These are phyloP conservation scores for Campaea margaritaria DNA, from an alignment of 2,888 invertebrate species.

Conservation along the genomic window DNA sequence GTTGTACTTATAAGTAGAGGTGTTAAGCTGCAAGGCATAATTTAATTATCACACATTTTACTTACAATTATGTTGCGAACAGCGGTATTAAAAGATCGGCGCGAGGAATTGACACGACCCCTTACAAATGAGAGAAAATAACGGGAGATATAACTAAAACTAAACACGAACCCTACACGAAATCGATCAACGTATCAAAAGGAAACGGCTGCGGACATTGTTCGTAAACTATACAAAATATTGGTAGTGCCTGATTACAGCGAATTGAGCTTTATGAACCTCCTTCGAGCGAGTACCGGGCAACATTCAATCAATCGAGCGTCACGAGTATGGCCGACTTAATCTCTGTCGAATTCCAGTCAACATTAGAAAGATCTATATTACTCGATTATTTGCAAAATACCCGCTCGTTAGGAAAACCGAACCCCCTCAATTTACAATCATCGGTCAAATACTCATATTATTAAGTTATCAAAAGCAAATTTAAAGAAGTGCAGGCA, in stretches of 20 bases:
- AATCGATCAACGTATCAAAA: constrained; percentile 63
- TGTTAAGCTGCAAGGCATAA: constrained; percentile 46
- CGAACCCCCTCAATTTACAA: constrained; percentile 13
- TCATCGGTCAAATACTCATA: constrained; percentile 21
- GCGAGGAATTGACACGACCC: constrained; percentile 78
- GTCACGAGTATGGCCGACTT: too few relatives aligned
- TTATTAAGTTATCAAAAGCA: constrained; percentile 12
- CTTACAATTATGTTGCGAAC: constrained; percentile 55
- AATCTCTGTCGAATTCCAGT: too few relatives aligned
- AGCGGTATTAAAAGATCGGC: constrained; percentile 52
- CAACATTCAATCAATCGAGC: constrained; percentile 3
- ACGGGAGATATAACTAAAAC: constrained; percentile 65
- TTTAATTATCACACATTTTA: constrained; percentile 46
- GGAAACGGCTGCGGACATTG: constrained; percentile 57
- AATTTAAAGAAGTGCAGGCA: constrained; percentile 37
- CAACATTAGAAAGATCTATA: too few relatives aligned
- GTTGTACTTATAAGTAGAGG: constrained; percentile 43
- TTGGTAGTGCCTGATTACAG: constrained; percentile 61
- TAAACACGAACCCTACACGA: constrained; percentile 75
- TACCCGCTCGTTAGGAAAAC: constrained; percentile 17
- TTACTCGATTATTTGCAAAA: constrained; percentile 24
- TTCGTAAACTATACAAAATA: constrained; percentile 50
- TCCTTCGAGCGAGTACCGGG: constrained; percentile 27
- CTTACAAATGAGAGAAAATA: constrained; percentile 55
- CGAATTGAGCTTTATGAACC: constrained; percentile 40